phyloP scores from a whole-genome alignment of 2,888 invertebrate genomes.

The Exocentrus adspersus region DNA sequence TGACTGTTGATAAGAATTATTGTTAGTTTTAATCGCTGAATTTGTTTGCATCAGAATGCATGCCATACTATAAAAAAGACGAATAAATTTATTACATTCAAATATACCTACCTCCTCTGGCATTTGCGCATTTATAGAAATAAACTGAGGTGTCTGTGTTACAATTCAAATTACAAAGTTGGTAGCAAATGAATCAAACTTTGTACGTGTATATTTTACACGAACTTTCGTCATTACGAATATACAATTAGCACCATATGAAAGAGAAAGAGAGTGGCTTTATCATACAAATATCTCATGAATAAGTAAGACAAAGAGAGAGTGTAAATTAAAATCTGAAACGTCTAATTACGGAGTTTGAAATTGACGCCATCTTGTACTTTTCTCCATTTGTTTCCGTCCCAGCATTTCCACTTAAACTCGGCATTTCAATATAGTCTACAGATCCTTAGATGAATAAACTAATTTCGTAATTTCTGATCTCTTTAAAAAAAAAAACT shows the following conservation, averaged over 20 bases:
- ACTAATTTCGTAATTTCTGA: too few relatives aligned
- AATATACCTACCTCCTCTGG: slow-evolving; percentile 32
- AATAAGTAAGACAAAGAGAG: slow-evolving; percentile 54
- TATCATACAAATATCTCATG: slow-evolving; percentile 46
- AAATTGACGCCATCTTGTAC: slow-evolving; percentile 57
- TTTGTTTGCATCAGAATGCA: too few relatives aligned
- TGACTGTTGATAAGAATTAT: too few relatives aligned
- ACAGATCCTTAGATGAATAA: slow-evolving; percentile 26
- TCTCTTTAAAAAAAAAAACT: too few relatives aligned
- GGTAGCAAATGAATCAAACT: slow-evolving; percentile 56
- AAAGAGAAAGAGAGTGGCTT: slow-evolving; percentile 48
- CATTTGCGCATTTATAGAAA: slow-evolving; percentile 49
- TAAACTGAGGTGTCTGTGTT: slow-evolving; percentile 53
- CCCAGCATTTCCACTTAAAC: slow-evolving; percentile 35
- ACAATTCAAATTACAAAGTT: slow-evolving; percentile 56
- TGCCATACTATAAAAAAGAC: slow-evolving; percentile 28
- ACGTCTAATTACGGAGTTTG: slow-evolving; percentile 58
- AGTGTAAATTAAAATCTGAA: slow-evolving; percentile 58
- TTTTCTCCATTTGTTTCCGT: slow-evolving; percentile 51
- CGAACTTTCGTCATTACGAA: slow-evolving; percentile 56
- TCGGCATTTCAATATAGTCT: slow-evolving; percentile 40
- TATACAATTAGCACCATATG: slow-evolving; percentile 50
- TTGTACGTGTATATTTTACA: slow-evolving; percentile 56
- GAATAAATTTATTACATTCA: slow-evolving; percentile 36
- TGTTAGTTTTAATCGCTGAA: too few relatives aligned